phyloP scores from a whole-genome alignment of 1,140 invertebrate genomes.

The Brachionus sp. region DNA sequence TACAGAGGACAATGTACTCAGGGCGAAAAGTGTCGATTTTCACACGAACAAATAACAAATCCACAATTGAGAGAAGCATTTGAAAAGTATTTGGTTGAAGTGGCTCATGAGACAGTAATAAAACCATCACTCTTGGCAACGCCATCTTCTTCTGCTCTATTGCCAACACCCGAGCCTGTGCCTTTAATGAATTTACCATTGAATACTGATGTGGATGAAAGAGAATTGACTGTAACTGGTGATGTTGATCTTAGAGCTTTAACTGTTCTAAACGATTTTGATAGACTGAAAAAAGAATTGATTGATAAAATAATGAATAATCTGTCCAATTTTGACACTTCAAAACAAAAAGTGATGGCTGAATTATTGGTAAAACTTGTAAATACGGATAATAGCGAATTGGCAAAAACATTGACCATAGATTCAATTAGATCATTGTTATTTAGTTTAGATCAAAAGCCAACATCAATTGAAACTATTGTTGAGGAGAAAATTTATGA shows the following conservation, averaged over 20 bases:
- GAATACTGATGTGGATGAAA: constrained; percentile 30
- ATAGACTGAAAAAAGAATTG: constrained; percentile 17
- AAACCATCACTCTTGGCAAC: neutral
- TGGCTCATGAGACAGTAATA: neutral
- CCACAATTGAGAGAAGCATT: constrained; percentile 7
- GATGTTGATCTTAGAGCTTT: neutral
- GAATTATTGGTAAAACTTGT: constrained; percentile 40
- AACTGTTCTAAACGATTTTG: neutral
- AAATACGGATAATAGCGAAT: constrained; percentile 22
- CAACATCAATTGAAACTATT: neutral
- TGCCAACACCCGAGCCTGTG: neutral
- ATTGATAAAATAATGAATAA: constrained; percentile 40
- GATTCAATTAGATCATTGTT: constrained; percentile 1
- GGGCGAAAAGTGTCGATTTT: constrained; percentile 80
- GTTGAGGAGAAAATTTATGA: neutral
- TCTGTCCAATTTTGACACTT: neutral
- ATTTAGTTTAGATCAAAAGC: constrained; percentile 3
- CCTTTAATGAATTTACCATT: constrained; percentile 24
- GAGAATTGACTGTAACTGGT: neutral
- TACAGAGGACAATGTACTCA: constrained; percentile 79
- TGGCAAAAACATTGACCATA: neutral
- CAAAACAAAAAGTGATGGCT: neutral
- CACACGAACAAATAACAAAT: constrained; percentile 77
- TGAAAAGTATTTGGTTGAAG: constrained; percentile 36
- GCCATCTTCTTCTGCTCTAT: neutral